Evolutionary conservation across 2,797 vertebrate genomes (phyloP).

Genomic region (Sternotherus odoratus): DNA sequence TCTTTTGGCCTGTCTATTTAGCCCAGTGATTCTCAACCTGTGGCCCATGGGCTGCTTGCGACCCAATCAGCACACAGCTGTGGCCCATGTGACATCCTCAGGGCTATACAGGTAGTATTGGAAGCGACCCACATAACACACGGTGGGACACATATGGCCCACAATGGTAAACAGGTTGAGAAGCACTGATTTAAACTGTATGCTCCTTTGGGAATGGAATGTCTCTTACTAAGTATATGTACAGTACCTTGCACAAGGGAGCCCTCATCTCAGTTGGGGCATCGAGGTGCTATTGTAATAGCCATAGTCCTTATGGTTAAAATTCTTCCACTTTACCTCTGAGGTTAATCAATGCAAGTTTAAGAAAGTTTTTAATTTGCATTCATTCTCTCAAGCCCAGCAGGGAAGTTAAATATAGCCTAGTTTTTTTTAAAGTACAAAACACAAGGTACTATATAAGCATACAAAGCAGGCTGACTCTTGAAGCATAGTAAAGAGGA

Average conservation of each 20-base stretch:
- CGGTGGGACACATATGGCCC: too few species aligned
- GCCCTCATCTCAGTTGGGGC: background rate
- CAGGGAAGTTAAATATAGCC: slow-evolving; percentile 15
- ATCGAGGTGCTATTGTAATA: background rate
- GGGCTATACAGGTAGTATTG: too few species aligned
- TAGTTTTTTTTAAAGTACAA: background rate
- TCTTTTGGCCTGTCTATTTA: background rate
- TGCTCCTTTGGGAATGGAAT: background rate
- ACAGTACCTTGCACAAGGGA: background rate
- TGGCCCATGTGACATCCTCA: too few species aligned
- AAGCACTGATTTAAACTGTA: background rate
- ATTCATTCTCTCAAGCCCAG: background rate
- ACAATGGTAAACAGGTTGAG: too few species aligned
- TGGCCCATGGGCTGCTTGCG: too few species aligned
- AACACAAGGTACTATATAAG: background rate
- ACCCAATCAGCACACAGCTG: too few species aligned
- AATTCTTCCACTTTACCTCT: background rate
- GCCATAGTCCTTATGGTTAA: background rate
- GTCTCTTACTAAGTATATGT: fast-evolving
- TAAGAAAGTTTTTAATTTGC: background rate
- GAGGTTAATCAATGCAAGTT: background rate
- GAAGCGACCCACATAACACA: too few species aligned
- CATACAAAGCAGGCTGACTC: slow-evolving; percentile 17
- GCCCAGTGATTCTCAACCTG: too few species aligned
- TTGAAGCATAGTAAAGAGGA: slow-evolving; percentile 13